A percentile compares a stretch with the other conserved stretches of the same genome.
Conservation (phyloP, 2,888 invertebrate species). For the Strigamia maritima region DNA sequence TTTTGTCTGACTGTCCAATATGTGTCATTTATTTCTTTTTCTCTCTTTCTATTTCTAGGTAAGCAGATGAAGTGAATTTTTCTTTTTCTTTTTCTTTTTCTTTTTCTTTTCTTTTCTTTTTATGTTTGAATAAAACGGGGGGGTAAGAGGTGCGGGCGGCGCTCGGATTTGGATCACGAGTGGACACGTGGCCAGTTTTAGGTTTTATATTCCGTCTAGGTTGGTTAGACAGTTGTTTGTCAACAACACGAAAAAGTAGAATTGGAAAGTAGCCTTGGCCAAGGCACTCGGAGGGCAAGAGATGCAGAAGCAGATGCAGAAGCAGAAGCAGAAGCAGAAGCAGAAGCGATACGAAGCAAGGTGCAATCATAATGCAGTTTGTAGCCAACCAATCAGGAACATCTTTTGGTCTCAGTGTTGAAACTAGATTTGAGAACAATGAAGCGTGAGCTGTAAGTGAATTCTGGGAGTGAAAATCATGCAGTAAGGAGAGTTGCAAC, state of each 20-base stretch:
- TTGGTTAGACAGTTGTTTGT: no score
- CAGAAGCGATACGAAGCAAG: neutral
- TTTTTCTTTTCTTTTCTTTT: no score
- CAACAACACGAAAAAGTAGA: no score
- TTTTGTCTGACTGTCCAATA: neutral
- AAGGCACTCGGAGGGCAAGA: no score
- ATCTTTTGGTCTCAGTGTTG: neutral
- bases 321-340: neutral
- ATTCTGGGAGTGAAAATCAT: neutral
- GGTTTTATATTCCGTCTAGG: no score
- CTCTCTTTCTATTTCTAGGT: neutral
- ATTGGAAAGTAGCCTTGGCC: no score
- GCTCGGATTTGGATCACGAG: no score
- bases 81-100: neutral
- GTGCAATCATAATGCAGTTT: neutral
- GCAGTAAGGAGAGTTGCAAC: no score
- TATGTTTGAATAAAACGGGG: no score
- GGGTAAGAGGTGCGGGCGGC: no score
- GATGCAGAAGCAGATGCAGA: no score
- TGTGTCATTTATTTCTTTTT: neutral
- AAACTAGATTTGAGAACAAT: neutral
- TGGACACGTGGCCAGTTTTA: no score
- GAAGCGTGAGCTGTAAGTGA: neutral
- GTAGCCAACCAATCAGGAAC: neutral
- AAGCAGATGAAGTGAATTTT: neutral